Percentiles rank a stretch among this genome's conserved stretches.
phyloP scores from a whole-genome alignment of 2,888 invertebrate species.

The Asteroscopus sphinx region DNA sequence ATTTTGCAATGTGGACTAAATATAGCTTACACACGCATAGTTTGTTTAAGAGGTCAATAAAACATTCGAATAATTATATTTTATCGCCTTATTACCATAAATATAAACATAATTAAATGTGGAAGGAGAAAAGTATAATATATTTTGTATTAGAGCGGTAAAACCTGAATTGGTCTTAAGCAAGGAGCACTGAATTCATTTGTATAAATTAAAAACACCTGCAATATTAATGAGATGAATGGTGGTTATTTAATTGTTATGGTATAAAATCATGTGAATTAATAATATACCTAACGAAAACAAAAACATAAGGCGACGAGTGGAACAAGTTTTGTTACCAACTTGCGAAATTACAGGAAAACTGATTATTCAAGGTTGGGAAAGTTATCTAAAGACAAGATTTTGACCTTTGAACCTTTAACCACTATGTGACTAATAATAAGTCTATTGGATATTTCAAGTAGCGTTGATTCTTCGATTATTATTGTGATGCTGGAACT shows the following conservation, averaged over 20 bases:
- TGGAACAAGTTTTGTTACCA: constrained; percentile 64
- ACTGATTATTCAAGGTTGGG: constrained; percentile 69
- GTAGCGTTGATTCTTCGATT: constrained; percentile 11
- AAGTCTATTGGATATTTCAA: constrained; percentile 24
- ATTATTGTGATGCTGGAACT: neutral
- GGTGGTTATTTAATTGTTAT: constrained; percentile 65
- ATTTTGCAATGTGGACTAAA: neutral
- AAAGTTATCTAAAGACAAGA: constrained; percentile 64
- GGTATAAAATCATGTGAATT: constrained; percentile 45
- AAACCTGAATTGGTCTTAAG: constrained; percentile 52
- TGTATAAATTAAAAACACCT: constrained; percentile 79
- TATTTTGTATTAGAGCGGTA: constrained; percentile 22
- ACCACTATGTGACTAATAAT: constrained; percentile 35
- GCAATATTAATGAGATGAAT: constrained; percentile 67
- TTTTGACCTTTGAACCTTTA: constrained; percentile 51
- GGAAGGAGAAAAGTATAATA: constrained; percentile 39
- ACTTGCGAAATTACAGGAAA: constrained; percentile 60
- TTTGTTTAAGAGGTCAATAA: constrained; percentile 1
- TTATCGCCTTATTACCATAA: neutral
- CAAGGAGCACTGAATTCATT: constrained; percentile 63
- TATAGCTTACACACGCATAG: neutral
- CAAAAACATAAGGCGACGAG: constrained; percentile 51
- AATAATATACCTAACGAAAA: constrained; percentile 47
- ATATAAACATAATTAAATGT: constrained; percentile 9
- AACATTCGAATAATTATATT: neutral